Evolutionary conservation across 2,888 invertebrate genomes (phyloP).

Genomic region (Polymixis lichenea): DNA sequence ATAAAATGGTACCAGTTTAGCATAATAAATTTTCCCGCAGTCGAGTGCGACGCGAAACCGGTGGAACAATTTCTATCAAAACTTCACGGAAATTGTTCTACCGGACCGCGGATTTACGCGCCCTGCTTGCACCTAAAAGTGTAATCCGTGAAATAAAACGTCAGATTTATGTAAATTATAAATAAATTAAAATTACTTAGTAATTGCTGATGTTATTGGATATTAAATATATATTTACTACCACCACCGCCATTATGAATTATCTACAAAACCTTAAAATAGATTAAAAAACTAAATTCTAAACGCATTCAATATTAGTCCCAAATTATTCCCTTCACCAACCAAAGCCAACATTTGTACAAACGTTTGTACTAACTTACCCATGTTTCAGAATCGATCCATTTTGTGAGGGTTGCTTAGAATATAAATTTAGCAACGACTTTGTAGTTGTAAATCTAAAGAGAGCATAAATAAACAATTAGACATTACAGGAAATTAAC

Average conservation of each 20-base stretch:
- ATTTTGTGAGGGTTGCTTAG: slow-evolving; percentile 92
- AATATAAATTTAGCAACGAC: slow-evolving; percentile 93
- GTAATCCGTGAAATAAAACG: background rate
- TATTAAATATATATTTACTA: background rate
- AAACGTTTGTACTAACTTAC: slow-evolving; percentile 89
- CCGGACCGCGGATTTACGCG: background rate
- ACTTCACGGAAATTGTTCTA: background rate
- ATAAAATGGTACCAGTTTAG: background rate
- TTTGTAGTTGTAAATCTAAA: slow-evolving; percentile 93
- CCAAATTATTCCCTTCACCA: slow-evolving; percentile 64
- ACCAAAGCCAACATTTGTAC: slow-evolving; percentile 29
- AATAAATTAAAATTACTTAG: background rate
- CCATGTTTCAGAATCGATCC: slow-evolving; percentile 92
- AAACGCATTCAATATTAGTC: slow-evolving; percentile 55
- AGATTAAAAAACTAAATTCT: slow-evolving; percentile 19
- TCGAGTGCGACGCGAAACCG: background rate
- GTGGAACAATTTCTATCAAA: background rate
- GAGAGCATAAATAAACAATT: slow-evolving; percentile 79
- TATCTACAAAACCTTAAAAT: slow-evolving; percentile 9
- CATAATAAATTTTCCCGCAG: background rate
- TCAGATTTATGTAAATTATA: background rate
- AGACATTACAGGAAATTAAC: slow-evolving; percentile 71
- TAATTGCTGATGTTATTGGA: background rate
- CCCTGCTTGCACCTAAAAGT: background rate
- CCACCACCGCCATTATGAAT: slow-evolving; percentile 4